Base-by-base conservation (phyloP, 2,888 invertebrate genomes). In the Odontocerum albicorne region DNA sequence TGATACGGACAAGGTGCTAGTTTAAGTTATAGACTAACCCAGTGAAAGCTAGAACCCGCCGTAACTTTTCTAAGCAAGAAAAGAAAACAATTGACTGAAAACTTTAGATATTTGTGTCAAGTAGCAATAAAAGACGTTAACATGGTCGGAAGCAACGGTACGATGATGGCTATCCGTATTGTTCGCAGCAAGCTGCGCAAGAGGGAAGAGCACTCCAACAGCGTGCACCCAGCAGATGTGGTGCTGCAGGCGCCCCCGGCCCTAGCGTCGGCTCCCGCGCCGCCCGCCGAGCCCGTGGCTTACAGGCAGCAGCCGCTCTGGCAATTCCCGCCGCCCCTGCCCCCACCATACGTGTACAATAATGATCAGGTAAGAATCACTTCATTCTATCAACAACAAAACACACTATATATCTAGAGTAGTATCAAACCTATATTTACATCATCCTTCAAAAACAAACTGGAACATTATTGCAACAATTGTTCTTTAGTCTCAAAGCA, bases 101-200 rank as follows among this genome's bases (percentile, higher is more conserved):
- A 51, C 40, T 51, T 15, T n/a, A 20, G 44, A 43, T 43, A 35
- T 43, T 42, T 43, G n/a, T n/a, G 35, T 40, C 27, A 32, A 17
- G 15, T 22, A 12, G 12, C 2, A 20, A 7, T 12, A 38, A 22
- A 22, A 12, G 31, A 32, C 17, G 22, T 43, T 43, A 21, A 82
- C 70, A 90, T 90, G 90, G 90, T 90, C 75, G 90, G 90, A 75
- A 88, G 84, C 77, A 88, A 88, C 78, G 88, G 88, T 74, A 88
- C 88, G 71, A 84, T 90, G 86, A 87, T 88, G 77, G 89, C 90
- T 74, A 88, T 91, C 74, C 90, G 90, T 79, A 87, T 91, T 86
- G 90, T 91, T 78, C 90, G 90, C 85, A 91, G 90, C 78, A 91
- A 91, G 81, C 83, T 91, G 78, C 83, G 90, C 69, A 91, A 91